Evolutionary conservation across 2,113 vertebrate genomes (phyloP).

Genomic region (Orientallactaga bullata): DNA sequence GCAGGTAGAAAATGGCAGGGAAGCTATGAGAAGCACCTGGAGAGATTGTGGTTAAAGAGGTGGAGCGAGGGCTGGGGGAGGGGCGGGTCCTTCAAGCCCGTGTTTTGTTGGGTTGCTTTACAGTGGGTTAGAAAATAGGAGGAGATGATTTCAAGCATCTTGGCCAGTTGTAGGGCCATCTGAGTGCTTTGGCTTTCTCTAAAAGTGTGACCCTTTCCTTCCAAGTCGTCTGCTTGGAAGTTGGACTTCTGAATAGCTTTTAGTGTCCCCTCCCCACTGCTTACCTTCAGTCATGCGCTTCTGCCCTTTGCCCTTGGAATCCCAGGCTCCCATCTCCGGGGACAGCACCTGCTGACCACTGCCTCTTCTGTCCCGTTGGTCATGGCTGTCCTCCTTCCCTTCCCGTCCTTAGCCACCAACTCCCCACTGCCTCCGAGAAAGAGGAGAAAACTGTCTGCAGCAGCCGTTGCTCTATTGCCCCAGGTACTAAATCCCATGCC

Average conservation of each 20-base stretch:
- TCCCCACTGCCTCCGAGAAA: not conserved
- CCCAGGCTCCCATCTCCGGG: not conserved
- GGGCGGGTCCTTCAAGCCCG: not conserved
- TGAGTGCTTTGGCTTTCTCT: not conserved
- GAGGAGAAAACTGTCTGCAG: no score
- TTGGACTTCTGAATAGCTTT: not conserved
- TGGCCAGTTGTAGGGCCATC: not conserved
- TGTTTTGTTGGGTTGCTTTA: not conserved
- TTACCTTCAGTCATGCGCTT: not conserved
- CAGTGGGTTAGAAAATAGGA: not conserved
- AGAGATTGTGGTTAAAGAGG: no score
- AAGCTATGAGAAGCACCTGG: fast-evolving
- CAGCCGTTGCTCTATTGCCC: not conserved
- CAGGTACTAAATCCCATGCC: not conserved
- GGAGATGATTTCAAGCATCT: not conserved
- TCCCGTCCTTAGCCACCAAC: not conserved
- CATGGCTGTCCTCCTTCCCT: not conserved
- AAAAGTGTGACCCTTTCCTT: not conserved
- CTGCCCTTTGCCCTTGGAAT: not conserved
- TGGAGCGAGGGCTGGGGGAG: fast-evolving
- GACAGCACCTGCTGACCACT: not conserved
- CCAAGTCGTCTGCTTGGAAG: not conserved
- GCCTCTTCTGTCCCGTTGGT: not conserved
- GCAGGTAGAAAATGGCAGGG: not conserved
- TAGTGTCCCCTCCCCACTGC: fast-evolving